A percentile compares a stretch with the other conserved stretches of the same genome.
Conservation (phyloP, 2,113 vertebrate genomes). For the Megaceryle torquata region DNA sequence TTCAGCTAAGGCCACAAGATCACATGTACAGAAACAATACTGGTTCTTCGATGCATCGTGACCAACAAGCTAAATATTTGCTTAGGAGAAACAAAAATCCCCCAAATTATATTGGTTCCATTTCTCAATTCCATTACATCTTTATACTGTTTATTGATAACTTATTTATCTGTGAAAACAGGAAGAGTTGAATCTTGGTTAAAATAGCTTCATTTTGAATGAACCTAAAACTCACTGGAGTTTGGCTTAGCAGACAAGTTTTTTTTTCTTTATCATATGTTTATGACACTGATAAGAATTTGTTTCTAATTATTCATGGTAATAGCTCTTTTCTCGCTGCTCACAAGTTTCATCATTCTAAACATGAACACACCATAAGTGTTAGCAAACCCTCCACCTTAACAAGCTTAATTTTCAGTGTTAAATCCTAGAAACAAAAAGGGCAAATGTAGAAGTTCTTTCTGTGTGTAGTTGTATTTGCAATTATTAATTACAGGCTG, state of each 20-base stretch:
- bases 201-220: neutral
- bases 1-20: neutral
- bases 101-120: neutral
- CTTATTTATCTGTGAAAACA: neutral
- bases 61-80: neutral
- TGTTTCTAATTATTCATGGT: constrained; percentile 29
- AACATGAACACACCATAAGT: neutral
- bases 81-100: neutral
- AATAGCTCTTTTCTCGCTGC: neutral
- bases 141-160: neutral
- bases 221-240: neutral
- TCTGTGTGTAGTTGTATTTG: constrained; percentile 21
- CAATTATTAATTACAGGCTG: constrained; percentile 23
- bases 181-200: neutral
- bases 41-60: neutral
- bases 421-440: constrained; percentile 30
- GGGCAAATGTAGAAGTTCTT: neutral
- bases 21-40: neutral
- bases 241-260: neutral
- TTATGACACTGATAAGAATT: constrained; percentile 1
- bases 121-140: neutral
- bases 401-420: neutral
- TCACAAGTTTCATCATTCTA: neutral
- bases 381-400: neutral
- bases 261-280: neutral